Base-by-base conservation (phyloP, 2,797 vertebrate species). In the Sebastiscus tertius region DNA sequence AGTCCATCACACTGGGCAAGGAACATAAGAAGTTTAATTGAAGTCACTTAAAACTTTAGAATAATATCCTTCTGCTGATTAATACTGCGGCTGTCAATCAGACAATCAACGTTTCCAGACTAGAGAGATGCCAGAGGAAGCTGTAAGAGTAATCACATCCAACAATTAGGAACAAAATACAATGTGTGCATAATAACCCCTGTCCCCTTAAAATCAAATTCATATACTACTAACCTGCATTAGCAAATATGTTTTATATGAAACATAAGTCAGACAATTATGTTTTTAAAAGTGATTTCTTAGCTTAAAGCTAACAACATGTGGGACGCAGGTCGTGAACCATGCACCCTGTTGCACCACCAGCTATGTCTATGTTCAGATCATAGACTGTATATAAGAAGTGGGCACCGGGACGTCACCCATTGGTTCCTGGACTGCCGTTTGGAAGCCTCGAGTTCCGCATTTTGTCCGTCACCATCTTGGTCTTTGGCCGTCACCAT, bases 61-160 rank as follows among this genome's bases (percentile, higher is more conserved):
- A 83, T 55, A 46, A 80, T 54, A 46, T 69, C 34, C 63, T 58
- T 72, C 46, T 42, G 4, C 77, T 78, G 58, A 75, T 81, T 79
- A 75, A 68, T 49, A 8, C 65, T 1, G 10, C 0, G n/a, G 59
- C 67, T 72, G 71, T 84, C 75, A 59, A 61, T 85, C 70, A 14
- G 34, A 67, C 10, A 18, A 5, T 75, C 22, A 68, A 29, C 34
- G 31, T 75, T 68, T 70, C 16, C 7, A 8, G 34, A 26, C 4
- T 5, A 2, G 2, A 42, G 34, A 34, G 34, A n/a, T 5, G 7
- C n/a, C 54, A 60, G 18, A 60, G 55, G 67, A 72, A 61, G 72
- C 36, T 52, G 16, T 20, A 29, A 33, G 18, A 5, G 49, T n/a
- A 52, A 56, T 49, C 49, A 66, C 77, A 46, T 56, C 72, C 42